Conservation (phyloP, 2,113 vertebrate genomes). For the Hiodon alosoides region DNA sequence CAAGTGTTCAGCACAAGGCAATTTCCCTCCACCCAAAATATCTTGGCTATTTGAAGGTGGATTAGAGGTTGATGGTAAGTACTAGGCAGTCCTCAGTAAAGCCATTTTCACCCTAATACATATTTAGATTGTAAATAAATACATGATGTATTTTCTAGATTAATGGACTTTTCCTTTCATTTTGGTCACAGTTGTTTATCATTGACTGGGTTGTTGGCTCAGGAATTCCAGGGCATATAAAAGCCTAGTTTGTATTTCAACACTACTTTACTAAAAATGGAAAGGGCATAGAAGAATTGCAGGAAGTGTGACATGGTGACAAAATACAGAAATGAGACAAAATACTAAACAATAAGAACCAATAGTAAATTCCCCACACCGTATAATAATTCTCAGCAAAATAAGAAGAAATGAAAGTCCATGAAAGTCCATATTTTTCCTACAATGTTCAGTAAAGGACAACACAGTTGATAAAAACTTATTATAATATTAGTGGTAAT, state of each 20-base stretch:
- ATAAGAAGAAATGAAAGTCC: slow-evolving; percentile 22
- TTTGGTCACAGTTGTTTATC: too few relatives aligned
- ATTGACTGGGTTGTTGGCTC: too few relatives aligned
- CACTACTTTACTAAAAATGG: neutral
- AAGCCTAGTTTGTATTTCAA: neutral
- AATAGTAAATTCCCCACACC: neutral
- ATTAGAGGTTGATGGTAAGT: slow-evolving; percentile 54
- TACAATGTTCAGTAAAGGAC: slow-evolving; percentile 14
- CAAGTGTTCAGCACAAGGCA: slow-evolving; percentile 53
- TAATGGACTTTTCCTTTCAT: too few relatives aligned
- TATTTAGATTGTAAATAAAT: neutral
- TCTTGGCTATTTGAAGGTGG: slow-evolving; percentile 48
- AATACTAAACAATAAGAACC: neutral
- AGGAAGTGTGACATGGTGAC: neutral
- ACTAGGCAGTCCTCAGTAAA: neutral
- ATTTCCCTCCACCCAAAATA: slow-evolving; percentile 42
- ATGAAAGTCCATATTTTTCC: slow-evolving; percentile 9
- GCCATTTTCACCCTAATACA: neutral
- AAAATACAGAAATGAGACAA: slow-evolving; percentile 22
- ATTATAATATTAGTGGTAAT: neutral
- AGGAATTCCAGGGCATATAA: neutral
- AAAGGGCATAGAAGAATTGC: neutral
- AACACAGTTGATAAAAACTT: neutral
- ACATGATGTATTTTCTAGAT: too few relatives aligned
- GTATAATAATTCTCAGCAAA: slow-evolving; percentile 11